A percentile compares a stretch with the other conserved stretches of the same genome.
Conservation (phyloP, 2,113 vertebrate genomes). For the Hyperopisus bebe region DNA sequence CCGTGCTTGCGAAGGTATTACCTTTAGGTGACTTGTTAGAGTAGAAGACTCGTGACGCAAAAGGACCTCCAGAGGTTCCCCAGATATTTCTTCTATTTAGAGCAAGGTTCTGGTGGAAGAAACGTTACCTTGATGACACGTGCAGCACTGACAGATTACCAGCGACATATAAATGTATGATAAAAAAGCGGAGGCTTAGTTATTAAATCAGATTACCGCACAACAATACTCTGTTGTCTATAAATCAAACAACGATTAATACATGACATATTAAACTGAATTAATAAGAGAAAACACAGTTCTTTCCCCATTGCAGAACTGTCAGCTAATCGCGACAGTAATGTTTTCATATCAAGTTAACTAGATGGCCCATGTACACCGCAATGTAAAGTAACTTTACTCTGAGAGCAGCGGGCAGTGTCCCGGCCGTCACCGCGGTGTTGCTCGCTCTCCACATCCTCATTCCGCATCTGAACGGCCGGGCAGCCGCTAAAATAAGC, state of each 20-base stretch:
- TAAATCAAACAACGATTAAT: background rate
- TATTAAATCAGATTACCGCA: background rate
- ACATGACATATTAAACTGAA: background rate
- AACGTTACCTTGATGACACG: background rate
- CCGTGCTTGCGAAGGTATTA: conserved; percentile 24
- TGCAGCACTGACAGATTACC: background rate
- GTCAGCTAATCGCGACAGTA: background rate
- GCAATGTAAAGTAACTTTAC: conserved; percentile 30
- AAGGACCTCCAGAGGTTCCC: conserved; percentile 31
- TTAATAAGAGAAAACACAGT: background rate
- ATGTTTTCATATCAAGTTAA: background rate
- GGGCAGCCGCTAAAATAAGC: conserved; percentile 46
- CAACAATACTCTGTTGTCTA: background rate
- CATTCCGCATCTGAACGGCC: conserved; percentile 34
- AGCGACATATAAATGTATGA: background rate
- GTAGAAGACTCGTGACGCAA: conserved; percentile 38
- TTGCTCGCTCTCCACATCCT: conserved; percentile 36
- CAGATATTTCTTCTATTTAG: conserved; percentile 33
- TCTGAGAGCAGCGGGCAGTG: background rate
- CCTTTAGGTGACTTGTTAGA: conserved; percentile 63
- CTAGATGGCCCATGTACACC: background rate
- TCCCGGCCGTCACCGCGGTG: conserved; percentile 17
- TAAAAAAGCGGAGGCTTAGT: background rate
- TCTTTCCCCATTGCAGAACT: background rate
- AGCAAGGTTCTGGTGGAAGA: conserved; percentile 32